Evolutionary conservation across 2,888 invertebrate species (phyloP).

Genomic region (Stenodema calcarata): DNA sequence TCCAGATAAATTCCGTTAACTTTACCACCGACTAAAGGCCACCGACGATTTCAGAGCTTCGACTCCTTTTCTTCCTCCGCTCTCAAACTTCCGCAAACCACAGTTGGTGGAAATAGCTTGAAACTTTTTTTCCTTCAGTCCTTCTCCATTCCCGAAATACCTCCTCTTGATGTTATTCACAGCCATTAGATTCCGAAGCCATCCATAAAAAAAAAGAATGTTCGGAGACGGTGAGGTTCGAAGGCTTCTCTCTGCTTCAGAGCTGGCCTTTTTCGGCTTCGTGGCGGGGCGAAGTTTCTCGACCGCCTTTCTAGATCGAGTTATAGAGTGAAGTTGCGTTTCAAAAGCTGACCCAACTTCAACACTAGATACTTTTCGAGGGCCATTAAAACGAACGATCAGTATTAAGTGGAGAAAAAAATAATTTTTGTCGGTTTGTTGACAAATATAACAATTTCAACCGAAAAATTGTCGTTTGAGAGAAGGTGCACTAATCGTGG

Average conservation of each 20-base stretch:
- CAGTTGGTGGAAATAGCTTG: background rate
- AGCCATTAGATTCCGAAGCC: slow-evolving; percentile 15
- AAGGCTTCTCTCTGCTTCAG: background rate
- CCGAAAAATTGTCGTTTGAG: too few species aligned
- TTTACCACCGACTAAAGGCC: background rate
- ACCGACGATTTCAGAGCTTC: background rate
- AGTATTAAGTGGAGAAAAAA: background rate
- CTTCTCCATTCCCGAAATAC: background rate
- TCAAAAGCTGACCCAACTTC: background rate
- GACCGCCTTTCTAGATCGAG: background rate
- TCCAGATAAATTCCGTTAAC: background rate
- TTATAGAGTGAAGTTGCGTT: background rate
- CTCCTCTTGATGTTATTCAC: slow-evolving; percentile 13
- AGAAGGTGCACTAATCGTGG: too few species aligned
- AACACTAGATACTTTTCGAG: background rate
- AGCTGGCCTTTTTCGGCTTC: background rate
- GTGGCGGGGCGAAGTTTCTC: background rate
- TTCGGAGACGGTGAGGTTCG: background rate
- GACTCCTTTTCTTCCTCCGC: background rate
- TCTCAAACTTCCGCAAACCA: background rate
- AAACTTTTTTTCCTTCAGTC: background rate
- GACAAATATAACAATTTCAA: too few species aligned
- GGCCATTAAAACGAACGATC: background rate
- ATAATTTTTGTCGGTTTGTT: too few species aligned
- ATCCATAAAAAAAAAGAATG: background rate